A percentile compares a stretch with the other conserved stretches of the same genome.
Conservation (phyloP, 1,140 invertebrate genomes). For the Harlomillsia oculata region DNA sequence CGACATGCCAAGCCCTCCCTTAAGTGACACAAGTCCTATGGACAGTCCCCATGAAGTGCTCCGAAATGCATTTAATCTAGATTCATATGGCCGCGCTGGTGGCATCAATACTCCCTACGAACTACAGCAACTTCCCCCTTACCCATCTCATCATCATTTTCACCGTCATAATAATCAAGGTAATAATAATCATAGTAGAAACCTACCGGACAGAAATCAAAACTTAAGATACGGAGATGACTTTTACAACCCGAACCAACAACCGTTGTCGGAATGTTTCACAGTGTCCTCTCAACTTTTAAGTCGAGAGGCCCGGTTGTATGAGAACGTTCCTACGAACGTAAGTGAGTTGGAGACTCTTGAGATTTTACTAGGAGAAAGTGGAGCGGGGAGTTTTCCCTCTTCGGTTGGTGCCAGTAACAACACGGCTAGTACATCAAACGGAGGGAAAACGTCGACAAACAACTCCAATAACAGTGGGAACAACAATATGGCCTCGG, state of each 20-base stretch:
- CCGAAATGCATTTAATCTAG: neutral
- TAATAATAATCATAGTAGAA: neutral
- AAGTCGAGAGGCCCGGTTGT: slow-evolving; percentile 24
- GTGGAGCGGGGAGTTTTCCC: slow-evolving; percentile 10
- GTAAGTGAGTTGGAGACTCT: slow-evolving; percentile 22
- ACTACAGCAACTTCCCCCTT: neutral
- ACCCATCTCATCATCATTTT: slow-evolving; percentile 1
- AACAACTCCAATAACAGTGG: slow-evolving; percentile 10
- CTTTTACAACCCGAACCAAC: too few relatives aligned
- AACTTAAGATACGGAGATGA: too few relatives aligned
- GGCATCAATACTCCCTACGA: neutral
- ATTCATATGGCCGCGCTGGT: neutral
- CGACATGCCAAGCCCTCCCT: slow-evolving; percentile 20
- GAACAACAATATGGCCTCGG: slow-evolving; percentile 2
- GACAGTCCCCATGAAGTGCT: slow-evolving; percentile 19
- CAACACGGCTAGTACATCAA: slow-evolving; percentile 13
- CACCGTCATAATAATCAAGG: neutral
- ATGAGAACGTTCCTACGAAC: slow-evolving; percentile 30
- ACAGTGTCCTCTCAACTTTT: slow-evolving; percentile 31
- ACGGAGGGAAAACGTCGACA: too few relatives aligned
- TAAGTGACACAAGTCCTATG: slow-evolving; percentile 16
- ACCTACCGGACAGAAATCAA: neutral
- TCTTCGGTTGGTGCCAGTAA: slow-evolving; percentile 8
- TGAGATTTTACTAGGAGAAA: slow-evolving; percentile 21
- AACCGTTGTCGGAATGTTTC: slow-evolving; percentile 15